Evolutionary conservation across 1,140 invertebrate species (phyloP), one percentile per base, ranked within the genome.

Genomic region (Helicoverpa armigera): DNA sequence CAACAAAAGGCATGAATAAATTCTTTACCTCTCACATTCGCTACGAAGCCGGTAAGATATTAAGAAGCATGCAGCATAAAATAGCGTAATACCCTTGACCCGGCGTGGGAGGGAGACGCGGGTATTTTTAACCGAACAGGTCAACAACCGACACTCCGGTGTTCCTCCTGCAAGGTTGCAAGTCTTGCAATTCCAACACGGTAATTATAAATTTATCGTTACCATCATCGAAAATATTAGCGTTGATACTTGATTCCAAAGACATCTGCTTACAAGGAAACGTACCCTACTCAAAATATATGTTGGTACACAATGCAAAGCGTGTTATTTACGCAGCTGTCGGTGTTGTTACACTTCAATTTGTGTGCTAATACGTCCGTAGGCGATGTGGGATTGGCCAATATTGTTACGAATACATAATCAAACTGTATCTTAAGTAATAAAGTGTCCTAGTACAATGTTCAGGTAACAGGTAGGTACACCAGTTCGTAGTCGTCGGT

Each of bases 71-170:
- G 31, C 63, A 81, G 43, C 65, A 78, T 78, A 82, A 82, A 73
- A 81, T 81, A 83, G 75, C 82, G 72, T 81, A 83, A 87, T 88
- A 89, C 84, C 88, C 89, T 90, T 90, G 87, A 91, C 87, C 90
- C 73, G 86, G 77, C 86, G 88, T 88, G 87, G 88, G 88, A 90
- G 84, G 82, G 83, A 85, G 78, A 80, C 78, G 84, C 80, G 75
- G 77, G 82, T 56, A 79, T 90, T 89, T 90, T 89, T 88, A 91
- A 87, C 81, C 73, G 61, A 75, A 61, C 80, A 69, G 91, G 86
- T 92, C 90, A 87, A 83, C 85, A 86, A 88, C 90, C 90, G 86
- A 58, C 51, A 35, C 31, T 23, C 65, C 65, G 76, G 31, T 56
- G 76, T 60, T 70, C 53, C 31, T 67, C 76, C 54, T 60, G 76